Evolutionary conservation across 1,140 invertebrate genomes (phyloP).

Genomic region (Glomeris maerens): DNA sequence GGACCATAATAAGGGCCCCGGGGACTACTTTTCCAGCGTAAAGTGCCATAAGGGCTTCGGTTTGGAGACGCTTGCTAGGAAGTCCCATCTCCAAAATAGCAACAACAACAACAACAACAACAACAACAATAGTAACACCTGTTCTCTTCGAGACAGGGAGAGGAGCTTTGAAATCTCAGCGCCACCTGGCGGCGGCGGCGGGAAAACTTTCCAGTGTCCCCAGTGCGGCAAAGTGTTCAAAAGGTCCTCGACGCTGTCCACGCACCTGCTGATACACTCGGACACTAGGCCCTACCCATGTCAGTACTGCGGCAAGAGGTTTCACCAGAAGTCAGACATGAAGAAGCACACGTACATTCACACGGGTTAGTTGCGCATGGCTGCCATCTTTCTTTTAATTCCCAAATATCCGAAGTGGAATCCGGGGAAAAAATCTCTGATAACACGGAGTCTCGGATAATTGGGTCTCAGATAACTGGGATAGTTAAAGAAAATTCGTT

Average conservation of each 20-base stretch:
- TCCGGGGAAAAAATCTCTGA: no score
- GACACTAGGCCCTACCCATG: constrained; percentile 93
- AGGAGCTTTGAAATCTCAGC: constrained; percentile 8
- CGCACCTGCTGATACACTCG: constrained; percentile 94
- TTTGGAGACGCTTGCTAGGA: constrained; percentile 72
- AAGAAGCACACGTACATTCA: constrained; percentile 99
- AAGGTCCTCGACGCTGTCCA: constrained; percentile 89
- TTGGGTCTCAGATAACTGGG: no score
- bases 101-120: no score
- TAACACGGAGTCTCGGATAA: no score
- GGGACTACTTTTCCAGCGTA: constrained; percentile 84
- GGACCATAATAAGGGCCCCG: constrained; percentile 22
- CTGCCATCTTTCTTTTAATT: no score
- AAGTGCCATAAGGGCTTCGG: constrained; percentile 98
- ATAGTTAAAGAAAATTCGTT: no score
- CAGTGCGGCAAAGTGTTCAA: constrained; percentile 45
- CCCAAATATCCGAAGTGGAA: no score
- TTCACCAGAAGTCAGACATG: constrained; percentile 99
- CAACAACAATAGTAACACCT: no score
- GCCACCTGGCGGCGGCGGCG: constrained; percentile 22
- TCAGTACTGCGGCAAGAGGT: constrained; percentile 92
- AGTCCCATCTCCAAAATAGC: no score
- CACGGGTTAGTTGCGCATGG: no score
- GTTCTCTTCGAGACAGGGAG: no score
- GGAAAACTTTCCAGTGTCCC: constrained; percentile 35